Evolutionary conservation across 2,888 invertebrate species (phyloP), one percentile per base, ranked within the genome.

Genomic region (Chrysotoxum bicinctum): DNA sequence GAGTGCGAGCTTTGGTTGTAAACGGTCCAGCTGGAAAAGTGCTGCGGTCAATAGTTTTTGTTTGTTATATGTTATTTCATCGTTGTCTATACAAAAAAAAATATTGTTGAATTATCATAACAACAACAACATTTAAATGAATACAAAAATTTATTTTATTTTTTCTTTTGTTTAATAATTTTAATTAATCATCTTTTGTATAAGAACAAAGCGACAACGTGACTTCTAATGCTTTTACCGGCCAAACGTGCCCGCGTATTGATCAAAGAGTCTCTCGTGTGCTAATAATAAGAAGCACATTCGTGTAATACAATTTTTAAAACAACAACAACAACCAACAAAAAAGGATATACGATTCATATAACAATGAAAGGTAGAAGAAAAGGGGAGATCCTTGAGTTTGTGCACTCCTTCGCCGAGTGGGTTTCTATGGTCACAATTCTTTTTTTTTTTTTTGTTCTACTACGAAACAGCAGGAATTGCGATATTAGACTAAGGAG

Each of bases 1-100:
- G 90, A 90, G 90, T 91, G 90, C 91, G 90, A 92, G 91, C 92
- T 89, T 90, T 90, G 90, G 90, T 89, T 90, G 92, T 89, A 90
- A 90, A 90, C 91, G 92, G 91, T 92, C 90, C 91, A 89, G 90
- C 91, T 90, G 88, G 68, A 87, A 88, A 88, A 86, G 78, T 78
- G 77, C 83, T 88, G 87, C 88, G 87, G 75, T 81, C 81, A 81
- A 66, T 35, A 50, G 43, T 58, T 81, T 81, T 81, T 37, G 72
- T 87, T 83, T 79, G 83, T 78, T 76, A 66, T 76, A 80, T 78
- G 26, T 26, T 52, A 76, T 79, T 83, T 72, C 77, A 85, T 70
- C 80, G 87, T 80, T 76, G 23, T 30, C 19, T 35, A 14, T 30
- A 21, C 0, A 19, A 16, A 56, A 23, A n/a, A 40, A 23, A 37